Conservation (phyloP, 2,113 vertebrate species). For the Amazona vittata region DNA sequence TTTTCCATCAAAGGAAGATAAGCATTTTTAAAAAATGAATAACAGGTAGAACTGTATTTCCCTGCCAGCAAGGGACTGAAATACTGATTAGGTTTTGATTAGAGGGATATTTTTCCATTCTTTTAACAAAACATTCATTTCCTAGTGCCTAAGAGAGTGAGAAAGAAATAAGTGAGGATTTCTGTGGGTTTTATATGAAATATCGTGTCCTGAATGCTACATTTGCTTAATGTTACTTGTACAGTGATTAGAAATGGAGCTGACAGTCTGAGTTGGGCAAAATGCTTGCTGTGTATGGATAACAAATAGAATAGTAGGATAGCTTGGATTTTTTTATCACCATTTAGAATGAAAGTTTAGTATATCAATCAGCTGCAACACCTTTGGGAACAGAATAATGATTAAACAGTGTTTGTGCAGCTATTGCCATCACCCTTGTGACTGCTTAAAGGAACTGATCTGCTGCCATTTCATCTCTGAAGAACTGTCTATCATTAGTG, state of each 20-base stretch:
- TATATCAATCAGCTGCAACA: constrained; percentile 22
- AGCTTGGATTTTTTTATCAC: not conserved
- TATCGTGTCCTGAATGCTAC: not conserved
- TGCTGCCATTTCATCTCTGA: not conserved
- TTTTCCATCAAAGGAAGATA: not conserved
- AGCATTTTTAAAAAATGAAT: not conserved
- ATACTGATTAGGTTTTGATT: not conserved
- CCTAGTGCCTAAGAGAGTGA: not conserved
- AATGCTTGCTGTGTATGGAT: not conserved
- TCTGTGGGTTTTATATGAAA: not conserved
- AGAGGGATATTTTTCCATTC: not conserved
- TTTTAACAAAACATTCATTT: not conserved
- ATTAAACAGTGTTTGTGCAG: constrained; percentile 16
- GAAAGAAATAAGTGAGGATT: not conserved
- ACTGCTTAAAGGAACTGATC: constrained; percentile 8
- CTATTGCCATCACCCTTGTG: not conserved
- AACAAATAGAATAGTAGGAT: not conserved
- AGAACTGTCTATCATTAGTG: not conserved
- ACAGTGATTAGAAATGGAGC: not conserved
- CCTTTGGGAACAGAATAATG: constrained; percentile 12
- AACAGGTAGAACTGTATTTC: not conserved
- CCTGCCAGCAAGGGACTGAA: not conserved
- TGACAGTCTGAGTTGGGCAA: not conserved
- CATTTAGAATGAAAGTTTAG: not conserved
- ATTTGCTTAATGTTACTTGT: not conserved